Evolutionary conservation across 2,113 vertebrate genomes (phyloP), one percentile per base, ranked within the genome.

Genomic region (Psilopogon haemacephalus): DNA sequence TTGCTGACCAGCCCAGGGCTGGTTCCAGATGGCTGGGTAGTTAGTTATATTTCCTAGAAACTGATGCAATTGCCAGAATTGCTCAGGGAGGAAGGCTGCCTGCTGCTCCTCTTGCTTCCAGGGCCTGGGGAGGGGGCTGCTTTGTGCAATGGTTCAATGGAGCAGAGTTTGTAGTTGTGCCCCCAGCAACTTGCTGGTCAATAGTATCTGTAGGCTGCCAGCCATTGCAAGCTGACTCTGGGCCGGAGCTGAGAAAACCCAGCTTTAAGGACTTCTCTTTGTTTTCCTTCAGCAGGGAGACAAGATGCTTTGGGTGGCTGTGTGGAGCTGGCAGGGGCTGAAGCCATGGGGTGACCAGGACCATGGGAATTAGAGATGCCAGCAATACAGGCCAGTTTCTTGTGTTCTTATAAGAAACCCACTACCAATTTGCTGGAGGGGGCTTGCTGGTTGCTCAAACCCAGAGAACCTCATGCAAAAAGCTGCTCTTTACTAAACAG

Each of bases 41-140:
- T 55, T 93, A 90, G 44, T 96, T 83, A 12, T 81, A 55, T 86
- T 93, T 95, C 89, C 48, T 94, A 84, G 91, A 93, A 94, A 68
- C 32, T 1, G 0, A 20, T 8, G 44, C 38, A 3, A n/a, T 52
- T 95, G 89, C 84, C 91, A 95, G 81, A 56, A 58, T 23, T 56
- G 46, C 46, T 46, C 46, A n/a, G 73, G 35, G 48, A 84, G 23
- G 59, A 50, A 72, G n/a, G 12, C 55, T 79, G 62, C 35, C 35
- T 60, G 55, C 48, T 69, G 63, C 44, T 79, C 10, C 65, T 64
- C 42, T 70, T 5, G 38, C 46, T 64, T 35, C 58, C 54, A 78
- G 37, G 1, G 13, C 35, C 8, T 30, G 48, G 35, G 5, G 40
- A 6, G 2, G 26, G 12, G 26, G 42, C 79, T n/a, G 48, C 46